phyloP scores from a whole-genome alignment of 2,888 invertebrate species.

The Acrobasis repandana region DNA sequence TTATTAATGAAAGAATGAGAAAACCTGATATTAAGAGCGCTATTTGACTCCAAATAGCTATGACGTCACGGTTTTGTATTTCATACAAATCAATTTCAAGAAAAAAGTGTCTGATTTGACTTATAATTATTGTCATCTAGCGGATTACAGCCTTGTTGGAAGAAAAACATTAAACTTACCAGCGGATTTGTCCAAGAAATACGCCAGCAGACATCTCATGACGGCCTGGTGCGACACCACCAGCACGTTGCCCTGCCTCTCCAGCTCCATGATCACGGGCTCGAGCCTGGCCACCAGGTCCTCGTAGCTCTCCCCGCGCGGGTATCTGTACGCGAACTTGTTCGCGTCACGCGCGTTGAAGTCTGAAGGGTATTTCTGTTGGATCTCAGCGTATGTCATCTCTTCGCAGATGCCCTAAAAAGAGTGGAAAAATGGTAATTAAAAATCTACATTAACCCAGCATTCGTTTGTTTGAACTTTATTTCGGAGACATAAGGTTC shows the following conservation, averaged over 20 bases:
- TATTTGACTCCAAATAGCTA: no score
- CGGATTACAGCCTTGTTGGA: no score
- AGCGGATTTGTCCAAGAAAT: conserved; percentile 97
- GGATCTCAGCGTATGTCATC: conserved; percentile 99
- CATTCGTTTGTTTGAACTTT: no score
- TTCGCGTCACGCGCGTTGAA: conserved; percentile 97
- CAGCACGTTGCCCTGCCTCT: conserved; percentile 97
- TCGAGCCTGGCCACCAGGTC: conserved; percentile 98
- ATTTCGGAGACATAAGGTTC: no score
- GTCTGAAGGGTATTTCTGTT: conserved; percentile 95
- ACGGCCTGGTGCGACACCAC: conserved; percentile 99
- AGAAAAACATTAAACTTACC: no score
- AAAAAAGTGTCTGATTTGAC: no score
- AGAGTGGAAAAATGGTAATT: background rate
- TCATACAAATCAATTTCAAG: no score
- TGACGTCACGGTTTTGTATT: no score
- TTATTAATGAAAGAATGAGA: no score
- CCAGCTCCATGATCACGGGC: conserved; percentile 99
- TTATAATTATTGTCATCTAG: no score
- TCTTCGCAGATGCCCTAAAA: conserved; percentile 98
- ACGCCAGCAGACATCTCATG: conserved; percentile 96
- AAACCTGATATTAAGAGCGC: no score
- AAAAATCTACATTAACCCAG: no score
- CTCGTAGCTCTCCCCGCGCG: conserved; percentile 97
- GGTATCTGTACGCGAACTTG: conserved; percentile 96